These are phyloP conservation scores for Phocoena phocoena DNA, from an alignment of 2,113 vertebrate genomes.

Conservation along the genomic window DNA sequence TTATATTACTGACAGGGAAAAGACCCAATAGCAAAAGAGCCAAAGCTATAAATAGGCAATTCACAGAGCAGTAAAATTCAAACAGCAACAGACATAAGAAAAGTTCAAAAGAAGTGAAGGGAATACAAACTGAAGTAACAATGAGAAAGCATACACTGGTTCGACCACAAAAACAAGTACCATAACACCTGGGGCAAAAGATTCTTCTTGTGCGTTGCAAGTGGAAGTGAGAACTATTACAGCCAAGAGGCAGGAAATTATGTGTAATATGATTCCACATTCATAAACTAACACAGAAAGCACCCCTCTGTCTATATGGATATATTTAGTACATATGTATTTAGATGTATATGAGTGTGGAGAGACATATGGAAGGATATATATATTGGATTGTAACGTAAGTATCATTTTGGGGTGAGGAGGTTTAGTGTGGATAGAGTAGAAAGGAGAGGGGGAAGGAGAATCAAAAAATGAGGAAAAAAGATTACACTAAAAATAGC, in stretches of 20 bases:
- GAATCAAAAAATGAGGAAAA: neutral
- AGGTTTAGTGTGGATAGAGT: neutral
- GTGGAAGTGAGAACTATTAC: neutral
- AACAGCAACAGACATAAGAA: neutral
- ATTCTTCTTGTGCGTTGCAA: neutral
- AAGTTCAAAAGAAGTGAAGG: neutral
- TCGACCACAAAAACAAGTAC: neutral
- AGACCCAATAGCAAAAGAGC: neutral
- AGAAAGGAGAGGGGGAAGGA: neutral
- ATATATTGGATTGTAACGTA: neutral
- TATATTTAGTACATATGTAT: neutral
- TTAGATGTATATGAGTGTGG: neutral
- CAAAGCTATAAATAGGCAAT: neutral
- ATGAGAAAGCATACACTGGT: neutral
- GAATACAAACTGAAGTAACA: slow-evolving; percentile 25
- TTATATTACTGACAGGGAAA: neutral
- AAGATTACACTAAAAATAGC: neutral
- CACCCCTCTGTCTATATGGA: neutral
- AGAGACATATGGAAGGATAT: neutral
- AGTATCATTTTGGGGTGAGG: neutral
- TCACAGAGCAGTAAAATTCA: neutral
- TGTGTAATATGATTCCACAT: neutral
- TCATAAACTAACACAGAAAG: neutral
- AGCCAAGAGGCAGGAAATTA: neutral
- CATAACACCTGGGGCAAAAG: neutral